These are phyloP conservation scores for Charadrius vociferus DNA, from an alignment of 2,113 vertebrate genomes.

Conservation along the genomic window DNA sequence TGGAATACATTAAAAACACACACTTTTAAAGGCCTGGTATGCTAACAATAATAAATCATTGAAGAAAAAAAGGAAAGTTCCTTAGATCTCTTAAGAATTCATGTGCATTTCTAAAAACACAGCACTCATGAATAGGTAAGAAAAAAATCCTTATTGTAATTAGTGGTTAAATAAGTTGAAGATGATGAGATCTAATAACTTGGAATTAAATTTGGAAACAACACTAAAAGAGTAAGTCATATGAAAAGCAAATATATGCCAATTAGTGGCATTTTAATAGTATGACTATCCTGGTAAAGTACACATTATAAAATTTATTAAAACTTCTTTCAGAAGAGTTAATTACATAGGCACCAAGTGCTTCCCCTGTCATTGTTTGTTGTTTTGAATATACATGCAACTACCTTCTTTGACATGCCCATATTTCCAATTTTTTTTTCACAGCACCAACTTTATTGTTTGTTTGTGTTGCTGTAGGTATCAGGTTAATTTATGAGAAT, in stretches of 20 bases:
- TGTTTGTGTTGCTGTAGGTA: not conserved
- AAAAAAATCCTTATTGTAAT: not conserved
- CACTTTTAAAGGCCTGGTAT: not conserved
- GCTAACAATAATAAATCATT: not conserved
- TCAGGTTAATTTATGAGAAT: not conserved
- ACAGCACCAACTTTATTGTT: not conserved
- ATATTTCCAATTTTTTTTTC: not conserved
- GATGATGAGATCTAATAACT: not conserved
- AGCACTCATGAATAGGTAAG: not conserved
- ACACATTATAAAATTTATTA: not conserved
- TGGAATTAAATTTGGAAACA: not conserved
- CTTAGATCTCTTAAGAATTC: not conserved
- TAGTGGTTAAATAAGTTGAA: not conserved
- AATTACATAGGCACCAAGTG: not conserved
- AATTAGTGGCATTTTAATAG: not conserved
- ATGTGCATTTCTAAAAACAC: not conserved
- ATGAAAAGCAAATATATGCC: not conserved
- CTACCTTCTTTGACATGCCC: not conserved
- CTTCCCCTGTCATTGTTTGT: not conserved
- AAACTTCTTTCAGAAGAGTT: not conserved
- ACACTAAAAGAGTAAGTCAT: not conserved
- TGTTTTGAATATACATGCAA: not conserved
- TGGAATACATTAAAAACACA: not conserved
- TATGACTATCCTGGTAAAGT: not conserved
- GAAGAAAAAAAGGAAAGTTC: not conserved